A percentile compares a stretch with the other conserved stretches of the same genome.
phyloP scores from a whole-genome alignment of 2,797 vertebrate genomes.

The Acanthopagrus latus region DNA sequence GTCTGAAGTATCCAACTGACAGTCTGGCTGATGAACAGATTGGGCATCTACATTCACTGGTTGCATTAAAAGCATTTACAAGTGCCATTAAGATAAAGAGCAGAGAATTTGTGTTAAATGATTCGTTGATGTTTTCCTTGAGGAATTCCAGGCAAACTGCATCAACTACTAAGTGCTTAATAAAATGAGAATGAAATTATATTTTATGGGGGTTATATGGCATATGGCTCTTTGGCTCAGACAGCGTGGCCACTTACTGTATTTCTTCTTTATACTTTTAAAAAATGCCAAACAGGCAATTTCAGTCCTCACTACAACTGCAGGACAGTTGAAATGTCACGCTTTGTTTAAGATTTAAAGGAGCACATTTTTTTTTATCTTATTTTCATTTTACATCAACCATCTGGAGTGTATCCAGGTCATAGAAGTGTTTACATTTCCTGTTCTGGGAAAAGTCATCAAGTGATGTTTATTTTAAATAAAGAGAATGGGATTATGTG shows the following conservation, averaged over 20 bases:
- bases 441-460: neutral
- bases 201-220: constrained; percentile 45
- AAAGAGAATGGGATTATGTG: neutral
- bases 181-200: constrained; percentile 57
- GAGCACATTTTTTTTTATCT: neutral
- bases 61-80: constrained; percentile 52
- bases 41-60: constrained; percentile 27
- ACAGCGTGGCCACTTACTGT: constrained; percentile 17
- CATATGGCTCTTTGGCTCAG: constrained; percentile 36
- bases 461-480: constrained; percentile 12
- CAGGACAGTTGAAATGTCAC: constrained; percentile 4
- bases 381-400: neutral
- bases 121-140: constrained; percentile 25
- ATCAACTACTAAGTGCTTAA: constrained; percentile 34
- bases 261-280: constrained; percentile 15
- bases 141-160: constrained; percentile 42
- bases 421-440: constrained; percentile 3
- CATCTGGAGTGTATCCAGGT: neutral
- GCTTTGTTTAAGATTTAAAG: constrained; percentile 27
- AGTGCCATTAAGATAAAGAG: constrained; percentile 32
- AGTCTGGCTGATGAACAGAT: constrained; percentile 17
- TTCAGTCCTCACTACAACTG: neutral
- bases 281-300: neutral
- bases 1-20: constrained; percentile 9
- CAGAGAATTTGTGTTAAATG: constrained; percentile 22